Base-by-base conservation (phyloP, 2,113 vertebrate genomes). In the Pipa parva region DNA sequence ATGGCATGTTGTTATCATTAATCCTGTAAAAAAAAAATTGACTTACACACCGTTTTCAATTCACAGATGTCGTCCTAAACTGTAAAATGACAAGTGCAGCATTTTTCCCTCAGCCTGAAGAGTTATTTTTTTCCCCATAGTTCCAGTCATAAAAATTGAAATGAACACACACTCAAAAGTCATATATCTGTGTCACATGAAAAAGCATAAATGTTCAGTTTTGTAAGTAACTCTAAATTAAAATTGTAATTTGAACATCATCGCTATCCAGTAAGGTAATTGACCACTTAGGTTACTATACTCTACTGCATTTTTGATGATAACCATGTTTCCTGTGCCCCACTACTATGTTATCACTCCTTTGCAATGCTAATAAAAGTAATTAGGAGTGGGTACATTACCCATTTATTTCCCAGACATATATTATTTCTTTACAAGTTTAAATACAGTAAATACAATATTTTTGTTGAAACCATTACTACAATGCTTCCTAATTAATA, bases 161-260 rank as follows among this genome's bases (percentile, higher is more conserved):
- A 64, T 22, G 20, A 63, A 52, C 39, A 45, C 13, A n/a, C 39
- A 42, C 39, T 18, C n/a, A n/a, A 6, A 45, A 65, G 25, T 4
- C 5, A 56, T 56, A 58, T 39, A 66, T 66, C 63, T 66, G 55
- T 67, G 54, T 50, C 64, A 59, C 28, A 67, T 59, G 39, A 59
- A 59, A 48, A 58, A 59, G 54, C 55, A 18, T 37, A 59, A 49
- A 59, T 50, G 29, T 59, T 59, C 21, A 59, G 58, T 67, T 49
- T 58, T 67, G 48, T 58, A 42, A 59, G 63, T 49, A 37, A 67
- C 59, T 67, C 57, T 49, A 27, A 67, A 67, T 67, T 58, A 67
- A 65, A 42, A 20, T 29, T 65, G 45, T 29, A 25, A 65, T 66
- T 66, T 66, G 63, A 66, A 57, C 36, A 66, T 66, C 63, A 66